Evolutionary conservation across 2,888 invertebrate species (phyloP).

Genomic region (Gibbula magus): DNA sequence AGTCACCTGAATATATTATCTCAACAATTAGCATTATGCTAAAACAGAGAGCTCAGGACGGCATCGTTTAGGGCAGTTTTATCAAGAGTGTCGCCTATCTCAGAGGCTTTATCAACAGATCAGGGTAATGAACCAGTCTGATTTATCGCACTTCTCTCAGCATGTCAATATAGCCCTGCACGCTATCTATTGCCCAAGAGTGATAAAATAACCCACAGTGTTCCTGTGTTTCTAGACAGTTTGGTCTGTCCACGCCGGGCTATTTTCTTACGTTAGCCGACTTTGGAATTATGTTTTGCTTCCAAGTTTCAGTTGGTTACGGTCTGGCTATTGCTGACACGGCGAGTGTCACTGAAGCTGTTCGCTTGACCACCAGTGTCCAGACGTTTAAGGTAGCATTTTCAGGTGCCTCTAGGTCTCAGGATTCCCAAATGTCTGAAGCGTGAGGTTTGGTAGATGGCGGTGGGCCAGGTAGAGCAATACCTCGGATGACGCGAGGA

Average conservation of each 20-base stretch:
- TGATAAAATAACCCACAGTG: constrained; percentile 7
- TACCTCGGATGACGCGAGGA: too few species aligned
- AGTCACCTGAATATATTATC: too few species aligned
- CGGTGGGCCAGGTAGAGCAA: too few species aligned
- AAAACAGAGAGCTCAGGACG: too few species aligned
- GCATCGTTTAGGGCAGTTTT: neutral
- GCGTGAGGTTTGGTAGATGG: too few species aligned
- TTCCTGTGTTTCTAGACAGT: neutral
- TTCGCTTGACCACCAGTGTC: too few species aligned
- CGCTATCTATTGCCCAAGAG: constrained; percentile 23
- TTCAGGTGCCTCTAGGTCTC: too few species aligned
- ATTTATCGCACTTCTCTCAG: constrained; percentile 11
- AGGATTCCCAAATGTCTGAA: too few species aligned
- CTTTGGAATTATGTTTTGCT: neutral
- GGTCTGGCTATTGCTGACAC: neutral
- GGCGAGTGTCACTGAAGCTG: too few species aligned
- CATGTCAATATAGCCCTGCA: constrained; percentile 22
- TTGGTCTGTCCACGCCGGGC: neutral
- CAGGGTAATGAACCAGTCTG: constrained; percentile 22
- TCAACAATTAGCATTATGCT: too few species aligned
- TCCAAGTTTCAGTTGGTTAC: neutral
- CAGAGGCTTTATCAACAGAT: constrained; percentile 3
- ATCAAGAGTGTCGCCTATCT: constrained; percentile 16
- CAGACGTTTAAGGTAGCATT: too few species aligned
- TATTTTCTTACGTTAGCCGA: constrained; percentile 12